Evolutionary conservation across 1,140 invertebrate species (phyloP).

Genomic region (Eumeta japonica): DNA sequence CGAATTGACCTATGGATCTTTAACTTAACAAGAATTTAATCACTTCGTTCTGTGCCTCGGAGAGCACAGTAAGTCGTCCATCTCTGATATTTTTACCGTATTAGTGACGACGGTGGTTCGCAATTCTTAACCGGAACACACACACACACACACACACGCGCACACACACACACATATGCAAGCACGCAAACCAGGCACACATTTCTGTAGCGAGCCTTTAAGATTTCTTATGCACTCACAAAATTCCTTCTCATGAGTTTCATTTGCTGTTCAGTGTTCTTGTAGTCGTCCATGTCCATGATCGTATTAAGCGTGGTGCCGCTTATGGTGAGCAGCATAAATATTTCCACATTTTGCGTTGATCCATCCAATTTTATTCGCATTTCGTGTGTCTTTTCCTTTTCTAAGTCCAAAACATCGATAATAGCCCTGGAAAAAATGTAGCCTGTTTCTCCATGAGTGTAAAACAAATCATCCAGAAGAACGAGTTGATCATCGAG

Average conservation of each 20-base stretch:
- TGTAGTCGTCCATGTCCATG: slow-evolving; percentile 76
- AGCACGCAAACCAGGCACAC: neutral
- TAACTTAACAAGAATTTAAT: too few relatives aligned
- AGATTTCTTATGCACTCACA: slow-evolving; percentile 62
- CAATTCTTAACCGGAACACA: too few relatives aligned
- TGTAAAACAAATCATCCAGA: too few relatives aligned
- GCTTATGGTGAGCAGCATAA: slow-evolving; percentile 87
- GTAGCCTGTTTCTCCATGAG: too few relatives aligned
- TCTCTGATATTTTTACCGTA: too few relatives aligned
- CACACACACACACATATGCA: too few relatives aligned
- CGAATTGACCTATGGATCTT: too few relatives aligned
- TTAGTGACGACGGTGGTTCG: too few relatives aligned
- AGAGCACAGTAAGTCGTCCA: too few relatives aligned
- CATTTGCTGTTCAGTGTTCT: slow-evolving; percentile 65
- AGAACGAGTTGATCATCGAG: too few relatives aligned
- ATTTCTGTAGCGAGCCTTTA: neutral
- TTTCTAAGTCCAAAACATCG: slow-evolving; percentile 27
- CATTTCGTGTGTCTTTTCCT: slow-evolving; percentile 40
- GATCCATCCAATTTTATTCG: slow-evolving; percentile 23
- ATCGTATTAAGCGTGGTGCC: slow-evolving; percentile 85
- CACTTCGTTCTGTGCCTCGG: too few relatives aligned
- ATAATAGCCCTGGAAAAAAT: slow-evolving; percentile 21
- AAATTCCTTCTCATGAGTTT: slow-evolving; percentile 66
- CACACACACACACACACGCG: too few relatives aligned
- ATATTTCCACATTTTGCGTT: slow-evolving; percentile 56